Evolutionary conservation across 2,888 invertebrate species (phyloP), one percentile per base, ranked within the genome.

Genomic region (Lycocerus yunnanus): DNA sequence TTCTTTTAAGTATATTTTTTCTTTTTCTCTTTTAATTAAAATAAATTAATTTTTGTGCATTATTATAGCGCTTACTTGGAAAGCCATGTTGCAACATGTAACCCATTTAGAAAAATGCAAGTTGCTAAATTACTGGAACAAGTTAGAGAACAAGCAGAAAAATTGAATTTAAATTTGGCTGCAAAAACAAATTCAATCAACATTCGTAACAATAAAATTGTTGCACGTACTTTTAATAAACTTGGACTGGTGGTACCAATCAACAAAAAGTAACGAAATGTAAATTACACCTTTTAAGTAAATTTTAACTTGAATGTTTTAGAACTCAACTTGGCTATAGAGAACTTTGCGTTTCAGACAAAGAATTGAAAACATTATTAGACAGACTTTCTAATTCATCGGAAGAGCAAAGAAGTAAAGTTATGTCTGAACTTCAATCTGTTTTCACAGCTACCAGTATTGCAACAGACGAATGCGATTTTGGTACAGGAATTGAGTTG

Each of bases 381-480:
- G 88, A 90, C 68, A 89, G 90, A 80, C 89, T 97, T 66, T 89
- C 90, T 63, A 89, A 91, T 63, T 90, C 91, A 11, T 88, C 88
- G 76, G 89, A 92, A 18, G 88, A 87, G 11, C 91, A 93, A 77
- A 91, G 90, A 80, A 88, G 90, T 75, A 88, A 88, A 67, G 87
- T 91, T 24, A 88, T 94, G 75, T 92, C 93, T 16, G 91, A 93
- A 21, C 84, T 98, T 3, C 95, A 96, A 81, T 94, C 95, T 72
- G 88, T 96, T 1, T 91, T 97, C 75, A 96, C 94, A 3, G 92
- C 92, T 72, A 93, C 96, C 6, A 94, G 92, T 85, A 96, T 96
- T 85, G 98, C 98, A 0, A 92, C 95, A 72, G 98, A 98, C 84
- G 98, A 99, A 86, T 94, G 95, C 84, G 98, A 98, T 86, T 98